Conservation (phyloP, 2,888 invertebrate genomes). For the Cylloceria caligata region DNA sequence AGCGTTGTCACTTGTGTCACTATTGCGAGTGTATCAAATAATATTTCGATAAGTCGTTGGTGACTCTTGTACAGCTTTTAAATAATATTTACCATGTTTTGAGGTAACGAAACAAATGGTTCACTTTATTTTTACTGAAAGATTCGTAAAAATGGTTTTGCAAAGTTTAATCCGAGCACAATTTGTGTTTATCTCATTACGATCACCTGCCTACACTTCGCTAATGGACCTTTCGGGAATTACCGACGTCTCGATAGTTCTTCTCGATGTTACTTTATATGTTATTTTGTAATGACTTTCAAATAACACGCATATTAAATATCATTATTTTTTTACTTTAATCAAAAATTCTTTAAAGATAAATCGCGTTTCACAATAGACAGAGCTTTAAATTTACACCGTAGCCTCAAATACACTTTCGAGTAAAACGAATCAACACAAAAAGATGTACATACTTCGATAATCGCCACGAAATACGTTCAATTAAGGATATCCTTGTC, state of each 20-base stretch:
- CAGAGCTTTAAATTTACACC: conserved; percentile 6
- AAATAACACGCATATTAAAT: conserved; percentile 10
- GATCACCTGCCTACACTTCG: conserved; percentile 1
- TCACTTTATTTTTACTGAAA: neutral
- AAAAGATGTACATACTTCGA: conserved; percentile 14
- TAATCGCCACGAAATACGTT: conserved; percentile 18
- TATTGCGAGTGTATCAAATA: neutral
- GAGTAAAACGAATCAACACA: conserved; percentile 3
- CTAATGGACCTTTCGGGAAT: neutral
- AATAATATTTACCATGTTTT: neutral
- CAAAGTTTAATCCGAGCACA: conserved; percentile 3
- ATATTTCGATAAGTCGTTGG: neutral
- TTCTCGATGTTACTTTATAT: conserved; percentile 3
- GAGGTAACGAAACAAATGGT: neutral
- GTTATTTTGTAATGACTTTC: neutral
- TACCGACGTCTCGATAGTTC: conserved; percentile 4
- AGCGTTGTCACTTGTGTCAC: too few relatives aligned
- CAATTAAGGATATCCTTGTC: conserved; percentile 5
- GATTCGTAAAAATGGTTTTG: neutral
- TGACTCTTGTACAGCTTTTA: neutral
- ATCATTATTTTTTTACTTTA: conserved; percentile 6
- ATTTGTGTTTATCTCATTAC: conserved; percentile 5
- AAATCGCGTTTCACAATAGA: conserved; percentile 1
- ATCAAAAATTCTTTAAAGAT: neutral
- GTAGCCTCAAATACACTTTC: neutral